phyloP scores from a whole-genome alignment of 2,113 vertebrate genomes.

The Istiophorus platypterus region DNA sequence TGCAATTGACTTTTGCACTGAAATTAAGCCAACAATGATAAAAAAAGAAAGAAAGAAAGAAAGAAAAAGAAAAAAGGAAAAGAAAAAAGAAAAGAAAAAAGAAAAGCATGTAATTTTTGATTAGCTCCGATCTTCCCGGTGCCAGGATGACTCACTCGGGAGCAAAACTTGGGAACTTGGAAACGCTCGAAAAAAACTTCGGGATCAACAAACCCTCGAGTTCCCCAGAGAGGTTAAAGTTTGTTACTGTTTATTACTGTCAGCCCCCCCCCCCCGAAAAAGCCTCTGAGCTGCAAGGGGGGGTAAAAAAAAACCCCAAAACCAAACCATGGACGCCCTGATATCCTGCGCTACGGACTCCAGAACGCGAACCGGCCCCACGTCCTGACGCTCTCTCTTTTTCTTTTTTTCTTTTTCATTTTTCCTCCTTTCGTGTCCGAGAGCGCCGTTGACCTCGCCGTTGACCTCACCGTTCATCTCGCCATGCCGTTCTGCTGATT shows the following conservation, averaged over 20 bases:
- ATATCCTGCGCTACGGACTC: no score
- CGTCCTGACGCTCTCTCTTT: no score
- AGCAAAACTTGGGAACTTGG: not conserved
- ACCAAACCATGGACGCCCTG: no score
- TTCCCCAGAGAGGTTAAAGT: not conserved
- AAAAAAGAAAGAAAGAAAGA: no score
- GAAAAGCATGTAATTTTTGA: slow-evolving; percentile 19
- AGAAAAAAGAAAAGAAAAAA: not conserved
- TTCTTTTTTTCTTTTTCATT: no score
- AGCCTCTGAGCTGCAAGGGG: not conserved
- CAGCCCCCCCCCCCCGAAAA: no score
- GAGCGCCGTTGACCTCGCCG: no score
- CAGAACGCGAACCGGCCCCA: no score
- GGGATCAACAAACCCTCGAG: not conserved
- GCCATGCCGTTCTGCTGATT: slow-evolving; percentile 28
- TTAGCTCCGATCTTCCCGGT: not conserved
- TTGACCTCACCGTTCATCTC: slow-evolving; percentile 23
- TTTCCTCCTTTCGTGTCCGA: no score
- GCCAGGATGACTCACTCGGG: slow-evolving; percentile 4
- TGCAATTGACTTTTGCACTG: slow-evolving; percentile 12
- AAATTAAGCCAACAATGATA: not conserved
- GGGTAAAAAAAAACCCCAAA: not conserved
- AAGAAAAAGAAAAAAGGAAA: no score
- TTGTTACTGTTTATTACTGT: not conserved
- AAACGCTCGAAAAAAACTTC: not conserved